Evolutionary conservation across 2,113 vertebrate genomes (phyloP).

Genomic region (Notothenia rossii): DNA sequence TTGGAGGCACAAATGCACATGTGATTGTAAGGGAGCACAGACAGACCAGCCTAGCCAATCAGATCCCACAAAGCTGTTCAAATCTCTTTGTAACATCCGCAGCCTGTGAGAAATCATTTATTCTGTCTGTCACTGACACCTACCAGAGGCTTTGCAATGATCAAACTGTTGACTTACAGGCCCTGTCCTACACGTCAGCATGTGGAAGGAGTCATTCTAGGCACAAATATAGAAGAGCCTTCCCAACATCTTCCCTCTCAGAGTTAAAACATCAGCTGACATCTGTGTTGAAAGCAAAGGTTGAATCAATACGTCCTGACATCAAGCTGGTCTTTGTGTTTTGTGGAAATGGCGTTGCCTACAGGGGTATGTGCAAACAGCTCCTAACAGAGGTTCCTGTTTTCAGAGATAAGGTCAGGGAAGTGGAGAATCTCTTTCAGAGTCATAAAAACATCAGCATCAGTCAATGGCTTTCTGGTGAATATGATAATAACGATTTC

Average conservation of each 20-base stretch:
- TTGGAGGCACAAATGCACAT: slow-evolving; percentile 91
- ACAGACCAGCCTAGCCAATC: slow-evolving; percentile 35
- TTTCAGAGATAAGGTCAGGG: slow-evolving; percentile 85
- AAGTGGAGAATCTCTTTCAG: slow-evolving; percentile 82
- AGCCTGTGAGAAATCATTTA: slow-evolving; percentile 83
- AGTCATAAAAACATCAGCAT: slow-evolving; percentile 72
- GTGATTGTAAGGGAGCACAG: slow-evolving; percentile 84
- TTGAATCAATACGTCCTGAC: slow-evolving; percentile 50
- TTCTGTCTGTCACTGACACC: slow-evolving; percentile 77
- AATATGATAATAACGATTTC: slow-evolving; percentile 70
- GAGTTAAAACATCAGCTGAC: slow-evolving; percentile 82
- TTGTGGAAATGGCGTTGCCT: slow-evolving; percentile 85
- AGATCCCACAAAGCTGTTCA: slow-evolving; percentile 55
- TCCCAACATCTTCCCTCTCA: slow-evolving; percentile 80
- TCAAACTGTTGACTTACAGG: slow-evolving; percentile 72
- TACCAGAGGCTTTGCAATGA: slow-evolving; percentile 74
- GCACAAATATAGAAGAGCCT: slow-evolving; percentile 86
- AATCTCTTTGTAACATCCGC: slow-evolving; percentile 87
- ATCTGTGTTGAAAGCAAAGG: slow-evolving; percentile 48
- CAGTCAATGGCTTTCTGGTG: slow-evolving; percentile 65
- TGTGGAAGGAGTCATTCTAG: slow-evolving; percentile 88
- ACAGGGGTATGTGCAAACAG: slow-evolving; percentile 83
- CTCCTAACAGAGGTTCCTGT: slow-evolving; percentile 82
- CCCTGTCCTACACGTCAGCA: slow-evolving; percentile 87
- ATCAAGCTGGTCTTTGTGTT: slow-evolving; percentile 88